These are phyloP conservation scores for Diphyllodes magnificus DNA, from an alignment of 2,113 vertebrate genomes.

Conservation along the genomic window DNA sequence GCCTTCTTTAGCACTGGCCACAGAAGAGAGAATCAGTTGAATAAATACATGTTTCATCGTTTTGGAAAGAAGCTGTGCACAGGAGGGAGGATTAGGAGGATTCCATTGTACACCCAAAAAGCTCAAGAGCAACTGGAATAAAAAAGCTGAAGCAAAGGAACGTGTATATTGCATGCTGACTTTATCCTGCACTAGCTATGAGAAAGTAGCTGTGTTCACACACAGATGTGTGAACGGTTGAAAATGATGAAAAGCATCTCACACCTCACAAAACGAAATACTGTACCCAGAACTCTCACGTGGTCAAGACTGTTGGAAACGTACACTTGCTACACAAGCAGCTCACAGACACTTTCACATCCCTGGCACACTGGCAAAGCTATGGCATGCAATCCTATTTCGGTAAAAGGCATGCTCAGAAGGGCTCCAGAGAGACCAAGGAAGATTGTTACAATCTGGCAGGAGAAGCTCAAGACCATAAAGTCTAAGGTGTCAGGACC, in stretches of 20 bases:
- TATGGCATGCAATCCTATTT: background rate
- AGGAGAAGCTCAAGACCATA: background rate
- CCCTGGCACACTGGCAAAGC: background rate
- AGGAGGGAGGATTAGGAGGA: background rate
- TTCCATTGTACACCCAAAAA: background rate
- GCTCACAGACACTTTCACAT: background rate
- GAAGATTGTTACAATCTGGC: background rate
- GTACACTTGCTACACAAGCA: background rate
- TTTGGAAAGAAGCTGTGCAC: background rate
- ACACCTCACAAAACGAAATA: background rate
- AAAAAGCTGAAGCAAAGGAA: background rate
- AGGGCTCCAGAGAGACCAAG: background rate
- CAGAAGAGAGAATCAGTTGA: background rate
- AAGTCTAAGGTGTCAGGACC: background rate
- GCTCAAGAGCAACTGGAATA: background rate
- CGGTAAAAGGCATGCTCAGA: background rate
- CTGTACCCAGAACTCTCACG: background rate
- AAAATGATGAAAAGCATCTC: background rate
- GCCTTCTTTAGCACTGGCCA: background rate
- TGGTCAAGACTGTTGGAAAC: background rate
- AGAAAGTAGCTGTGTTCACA: background rate
- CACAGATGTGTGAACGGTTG: background rate
- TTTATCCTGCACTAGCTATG: background rate
- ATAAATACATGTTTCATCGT: background rate
- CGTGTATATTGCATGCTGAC: rapidly evolving